phyloP scores from a whole-genome alignment of 2,888 invertebrate species.

The Drosophila lutescens region DNA sequence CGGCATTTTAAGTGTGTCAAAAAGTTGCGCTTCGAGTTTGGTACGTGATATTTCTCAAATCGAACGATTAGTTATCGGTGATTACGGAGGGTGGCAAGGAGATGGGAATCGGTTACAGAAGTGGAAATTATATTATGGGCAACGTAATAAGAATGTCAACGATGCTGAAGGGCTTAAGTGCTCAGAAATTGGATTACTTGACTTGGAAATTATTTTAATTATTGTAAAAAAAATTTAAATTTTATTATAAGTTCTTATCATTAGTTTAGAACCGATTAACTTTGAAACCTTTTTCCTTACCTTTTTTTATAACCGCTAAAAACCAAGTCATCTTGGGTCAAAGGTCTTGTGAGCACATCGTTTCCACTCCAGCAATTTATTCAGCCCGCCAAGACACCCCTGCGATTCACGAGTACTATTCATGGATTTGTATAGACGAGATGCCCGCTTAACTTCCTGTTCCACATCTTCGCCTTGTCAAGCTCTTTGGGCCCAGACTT shows the following conservation, averaged over 20 bases:
- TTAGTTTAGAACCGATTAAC: neutral
- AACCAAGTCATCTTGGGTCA: slow-evolving; percentile 15
- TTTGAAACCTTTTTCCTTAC: too few relatives aligned
- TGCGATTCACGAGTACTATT: neutral
- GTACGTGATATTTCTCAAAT: slow-evolving; percentile 41
- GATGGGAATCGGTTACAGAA: slow-evolving; percentile 5
- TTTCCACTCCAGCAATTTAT: slow-evolving; percentile 8
- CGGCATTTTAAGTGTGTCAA: slow-evolving; percentile 72
- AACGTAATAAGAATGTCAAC: neutral
- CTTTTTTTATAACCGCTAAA: neutral
- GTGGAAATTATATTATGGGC: neutral
- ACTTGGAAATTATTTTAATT: neutral
- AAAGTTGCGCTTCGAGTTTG: slow-evolving; percentile 54
- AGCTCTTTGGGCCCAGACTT: neutral
- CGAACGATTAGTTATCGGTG: slow-evolving; percentile 45
- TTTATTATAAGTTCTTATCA: too few relatives aligned
- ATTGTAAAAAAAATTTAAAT: too few relatives aligned
- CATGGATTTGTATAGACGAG: slow-evolving; percentile 16
- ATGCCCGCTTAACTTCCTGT: slow-evolving; percentile 21
- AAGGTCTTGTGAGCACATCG: slow-evolving; percentile 15
- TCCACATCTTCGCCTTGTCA: slow-evolving; percentile 19
- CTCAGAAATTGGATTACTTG: neutral
- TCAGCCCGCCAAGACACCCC: slow-evolving; percentile 1
- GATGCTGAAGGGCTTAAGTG: neutral
- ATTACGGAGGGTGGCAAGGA: neutral